These are phyloP conservation scores for Caenorhabditis elegans DNA, from an alignment of 1,140 invertebrate species.

Conservation along the genomic window DNA sequence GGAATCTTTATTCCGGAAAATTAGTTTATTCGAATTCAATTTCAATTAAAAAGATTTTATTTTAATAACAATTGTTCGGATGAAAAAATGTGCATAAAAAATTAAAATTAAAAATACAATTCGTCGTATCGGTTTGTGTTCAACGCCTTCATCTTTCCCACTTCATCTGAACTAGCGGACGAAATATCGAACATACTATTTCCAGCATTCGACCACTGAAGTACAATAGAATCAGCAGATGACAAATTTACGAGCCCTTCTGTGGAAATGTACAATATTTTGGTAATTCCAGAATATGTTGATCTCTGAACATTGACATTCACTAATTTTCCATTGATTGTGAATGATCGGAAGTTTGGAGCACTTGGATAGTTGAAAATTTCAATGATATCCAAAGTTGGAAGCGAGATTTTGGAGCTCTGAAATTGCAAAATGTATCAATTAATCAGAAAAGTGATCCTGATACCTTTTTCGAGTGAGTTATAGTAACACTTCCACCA, in stretches of 20 bases:
- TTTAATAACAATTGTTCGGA: too few species aligned
- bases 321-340: conserved; percentile 34
- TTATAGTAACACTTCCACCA: conserved; percentile 13
- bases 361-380: conserved; percentile 43
- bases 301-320: conserved; percentile 43
- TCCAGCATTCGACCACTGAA: conserved; percentile 5
- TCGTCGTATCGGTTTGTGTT: conserved; percentile 5
- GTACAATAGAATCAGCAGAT: conserved; percentile 8
- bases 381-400: conserved; percentile 43
- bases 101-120: background rate
- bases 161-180: background rate
- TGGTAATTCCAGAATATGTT: conserved; percentile 40
- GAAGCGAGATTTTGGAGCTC: conserved; percentile 27
- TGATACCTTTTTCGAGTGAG: background rate
- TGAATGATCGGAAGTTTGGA: conserved; percentile 43
- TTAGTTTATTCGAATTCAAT: too few species aligned
- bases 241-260: background rate
- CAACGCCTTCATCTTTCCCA: conserved; percentile 22
- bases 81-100: too few species aligned
- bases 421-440: too few species aligned
- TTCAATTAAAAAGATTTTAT: too few species aligned
- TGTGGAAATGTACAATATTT: conserved; percentile 31
- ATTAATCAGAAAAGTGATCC: too few species aligned
- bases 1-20: too few species aligned
- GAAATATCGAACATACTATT: background rate